phyloP scores from a whole-genome alignment of 2,888 invertebrate species.

The Hypena proboscidalis region DNA sequence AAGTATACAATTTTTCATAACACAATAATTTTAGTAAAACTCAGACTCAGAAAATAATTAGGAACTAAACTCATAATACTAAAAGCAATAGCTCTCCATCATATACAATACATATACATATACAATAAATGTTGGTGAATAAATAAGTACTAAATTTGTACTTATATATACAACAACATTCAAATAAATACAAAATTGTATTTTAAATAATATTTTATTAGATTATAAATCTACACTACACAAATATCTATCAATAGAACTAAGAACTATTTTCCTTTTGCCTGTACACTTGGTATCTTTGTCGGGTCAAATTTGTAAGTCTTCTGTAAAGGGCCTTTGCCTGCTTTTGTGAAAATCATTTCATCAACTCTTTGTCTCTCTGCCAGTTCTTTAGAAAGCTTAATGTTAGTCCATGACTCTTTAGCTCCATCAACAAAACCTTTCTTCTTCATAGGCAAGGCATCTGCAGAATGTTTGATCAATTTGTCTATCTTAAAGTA shows the following conservation, averaged over 20 bases:
- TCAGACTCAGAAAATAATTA: too few species aligned
- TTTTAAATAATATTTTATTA: conserved; percentile 52
- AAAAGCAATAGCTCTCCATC: too few species aligned
- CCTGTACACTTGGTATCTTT: conserved; percentile 81
- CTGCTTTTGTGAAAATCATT: conserved; percentile 92
- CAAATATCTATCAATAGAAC: conserved; percentile 32
- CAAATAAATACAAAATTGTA: conserved; percentile 14
- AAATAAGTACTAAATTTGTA: too few species aligned
- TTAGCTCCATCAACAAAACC: conserved; percentile 92
- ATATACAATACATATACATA: too few species aligned
- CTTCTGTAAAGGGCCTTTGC: conserved; percentile 93
- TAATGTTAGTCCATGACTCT: conserved; percentile 94
- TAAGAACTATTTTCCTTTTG: conserved; percentile 81
- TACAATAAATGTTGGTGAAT: too few species aligned
- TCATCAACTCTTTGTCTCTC: conserved; percentile 91
- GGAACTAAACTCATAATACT: too few species aligned
- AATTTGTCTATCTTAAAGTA: conserved; percentile 91
- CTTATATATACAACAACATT: too few species aligned
- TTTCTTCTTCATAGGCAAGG: conserved; percentile 89
- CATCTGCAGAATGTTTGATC: conserved; percentile 82
- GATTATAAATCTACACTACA: conserved; percentile 53
- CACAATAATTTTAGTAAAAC: too few species aligned
- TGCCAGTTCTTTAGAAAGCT: conserved; percentile 90
- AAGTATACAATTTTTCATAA: too few species aligned
- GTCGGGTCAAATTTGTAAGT: conserved; percentile 95